Conservation (phyloP, 1,140 invertebrate genomes). For the Ceratitis capitata region DNA sequence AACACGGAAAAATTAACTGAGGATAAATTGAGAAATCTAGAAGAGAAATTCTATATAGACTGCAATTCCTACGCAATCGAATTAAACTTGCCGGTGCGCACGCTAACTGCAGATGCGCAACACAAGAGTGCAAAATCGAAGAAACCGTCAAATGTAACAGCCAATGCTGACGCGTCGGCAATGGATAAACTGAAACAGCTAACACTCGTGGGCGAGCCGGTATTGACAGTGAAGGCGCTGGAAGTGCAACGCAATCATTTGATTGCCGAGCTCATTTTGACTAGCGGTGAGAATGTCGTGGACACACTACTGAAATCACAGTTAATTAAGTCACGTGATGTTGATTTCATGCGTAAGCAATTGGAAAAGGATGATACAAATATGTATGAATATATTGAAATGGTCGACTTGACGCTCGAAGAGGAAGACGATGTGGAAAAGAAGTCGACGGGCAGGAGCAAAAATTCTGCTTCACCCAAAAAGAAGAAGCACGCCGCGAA, state of each 20-base stretch:
- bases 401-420: slow-evolving; percentile 56
- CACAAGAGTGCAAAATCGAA: slow-evolving; percentile 36
- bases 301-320: slow-evolving; percentile 51
- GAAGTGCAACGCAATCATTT: slow-evolving; percentile 59
- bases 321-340: slow-evolving; percentile 49
- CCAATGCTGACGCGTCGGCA: slow-evolving; percentile 21
- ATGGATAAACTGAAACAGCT: slow-evolving; percentile 39
- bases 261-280: slow-evolving; percentile 52
- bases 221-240: slow-evolving; percentile 57
- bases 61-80: slow-evolving; percentile 68
- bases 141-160: slow-evolving; percentile 9
- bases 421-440: slow-evolving; percentile 49
- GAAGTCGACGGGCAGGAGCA: neutral
- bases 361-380: slow-evolving; percentile 58
- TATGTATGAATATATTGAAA: slow-evolving; percentile 58
- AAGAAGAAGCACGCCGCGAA: slow-evolving; percentile 42
- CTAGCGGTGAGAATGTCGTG: slow-evolving; percentile 49
- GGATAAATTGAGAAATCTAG: slow-evolving; percentile 67
- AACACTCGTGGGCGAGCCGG: slow-evolving; percentile 45
- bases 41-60: slow-evolving; percentile 68
- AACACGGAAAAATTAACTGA: slow-evolving; percentile 73
- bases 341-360: slow-evolving; percentile 59
- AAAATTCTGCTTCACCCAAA: slow-evolving; percentile 24
- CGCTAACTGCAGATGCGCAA: slow-evolving; percentile 30
- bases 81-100: slow-evolving; percentile 61